These are phyloP conservation scores for Antheraea pernyi DNA, from an alignment of 1,140 invertebrate species.

Conservation along the genomic window DNA sequence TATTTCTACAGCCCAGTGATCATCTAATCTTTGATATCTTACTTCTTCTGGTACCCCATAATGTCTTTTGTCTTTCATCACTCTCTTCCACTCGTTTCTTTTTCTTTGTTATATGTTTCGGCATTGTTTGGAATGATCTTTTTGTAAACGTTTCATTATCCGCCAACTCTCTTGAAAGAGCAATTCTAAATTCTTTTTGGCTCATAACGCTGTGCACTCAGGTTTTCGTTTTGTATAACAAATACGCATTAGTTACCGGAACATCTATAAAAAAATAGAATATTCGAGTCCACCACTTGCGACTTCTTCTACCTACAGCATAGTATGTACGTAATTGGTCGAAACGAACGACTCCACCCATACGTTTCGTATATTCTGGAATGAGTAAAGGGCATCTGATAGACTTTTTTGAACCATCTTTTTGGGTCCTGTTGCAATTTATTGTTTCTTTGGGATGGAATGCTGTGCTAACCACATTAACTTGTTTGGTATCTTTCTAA, in stretches of 20 bases:
- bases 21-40: background rate
- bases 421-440: conserved; percentile 20
- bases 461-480: conserved; percentile 24
- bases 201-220: conserved; percentile 15
- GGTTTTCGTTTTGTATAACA: conserved; percentile 14
- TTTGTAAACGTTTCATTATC: no score
- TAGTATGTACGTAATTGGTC: conserved; percentile 14
- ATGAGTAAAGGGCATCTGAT: no score
- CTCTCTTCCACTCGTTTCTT: no score
- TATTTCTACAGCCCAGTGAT: conserved; percentile 12
- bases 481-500: conserved; percentile 31
- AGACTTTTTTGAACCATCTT: no score
- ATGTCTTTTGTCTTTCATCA: no score
- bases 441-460: conserved; percentile 23
- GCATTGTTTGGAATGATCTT: no score
- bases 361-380: conserved; percentile 25
- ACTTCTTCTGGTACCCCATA: no score
- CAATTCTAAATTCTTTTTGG: no score
- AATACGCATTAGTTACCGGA: conserved; percentile 17
- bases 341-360: conserved; percentile 23
- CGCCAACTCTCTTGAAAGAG: no score
- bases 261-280: conserved; percentile 17
- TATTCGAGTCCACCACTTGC: conserved; percentile 20
- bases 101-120: no score
- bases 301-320: conserved; percentile 14